Conservation (phyloP, 1,140 invertebrate genomes). For the Neodiprion lecontei region DNA sequence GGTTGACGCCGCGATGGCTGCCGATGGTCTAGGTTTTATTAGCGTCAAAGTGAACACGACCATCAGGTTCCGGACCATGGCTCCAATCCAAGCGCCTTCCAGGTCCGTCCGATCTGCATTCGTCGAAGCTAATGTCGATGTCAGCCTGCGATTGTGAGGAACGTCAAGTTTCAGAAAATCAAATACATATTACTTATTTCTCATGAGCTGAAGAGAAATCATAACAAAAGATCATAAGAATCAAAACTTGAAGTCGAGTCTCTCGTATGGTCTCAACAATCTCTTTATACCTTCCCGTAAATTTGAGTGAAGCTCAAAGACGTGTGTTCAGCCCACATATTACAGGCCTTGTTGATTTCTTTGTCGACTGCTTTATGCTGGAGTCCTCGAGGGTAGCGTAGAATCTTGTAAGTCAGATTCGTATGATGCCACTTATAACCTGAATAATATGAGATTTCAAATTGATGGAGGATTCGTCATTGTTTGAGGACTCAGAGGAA, state of each 20-base stretch:
- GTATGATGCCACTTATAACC: no score
- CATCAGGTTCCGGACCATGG: no score
- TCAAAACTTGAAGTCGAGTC: neutral
- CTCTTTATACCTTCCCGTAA: neutral
- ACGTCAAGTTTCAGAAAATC: conserved; percentile 15
- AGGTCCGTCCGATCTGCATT: no score
- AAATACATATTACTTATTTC: no score
- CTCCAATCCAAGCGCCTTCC: no score
- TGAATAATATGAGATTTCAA: no score
- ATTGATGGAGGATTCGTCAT: no score
- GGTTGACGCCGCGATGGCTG: conserved; percentile 66
- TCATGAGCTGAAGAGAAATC: no score
- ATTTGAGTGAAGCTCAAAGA: conserved; percentile 63
- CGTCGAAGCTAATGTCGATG: conserved; percentile 66
- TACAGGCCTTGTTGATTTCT: conserved; percentile 66
- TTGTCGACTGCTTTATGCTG: conserved; percentile 48
- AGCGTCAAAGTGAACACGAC: no score
- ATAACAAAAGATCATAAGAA: no score
- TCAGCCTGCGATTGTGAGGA: conserved; percentile 73
- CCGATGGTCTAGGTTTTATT: conserved; percentile 71
- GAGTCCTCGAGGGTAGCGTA: neutral
- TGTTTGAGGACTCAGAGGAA: no score
- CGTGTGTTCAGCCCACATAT: conserved; percentile 71
- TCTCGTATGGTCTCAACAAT: neutral
- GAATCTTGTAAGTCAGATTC: neutral